Evolutionary conservation across 2,888 invertebrate species (phyloP).

Genomic region (Syrista parreyssii): DNA sequence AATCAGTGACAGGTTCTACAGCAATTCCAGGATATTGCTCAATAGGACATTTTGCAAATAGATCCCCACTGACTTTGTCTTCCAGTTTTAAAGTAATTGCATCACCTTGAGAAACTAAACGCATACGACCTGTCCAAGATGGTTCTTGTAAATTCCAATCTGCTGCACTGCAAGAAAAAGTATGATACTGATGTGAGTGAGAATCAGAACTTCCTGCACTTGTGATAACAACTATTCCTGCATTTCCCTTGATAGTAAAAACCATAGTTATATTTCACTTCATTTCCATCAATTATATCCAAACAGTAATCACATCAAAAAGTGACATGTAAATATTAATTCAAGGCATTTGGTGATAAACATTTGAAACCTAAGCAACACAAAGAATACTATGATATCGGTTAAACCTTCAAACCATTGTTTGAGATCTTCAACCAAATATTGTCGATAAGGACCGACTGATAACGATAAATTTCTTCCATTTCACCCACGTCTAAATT

Average conservation of each 20-base stretch:
- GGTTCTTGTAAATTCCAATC: constrained; percentile 99
- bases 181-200: constrained; percentile 15
- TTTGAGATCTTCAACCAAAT: not conserved
- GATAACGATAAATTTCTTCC: not conserved
- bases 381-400: not conserved
- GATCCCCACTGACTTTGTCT: constrained; percentile 91
- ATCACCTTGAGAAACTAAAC: constrained; percentile 89
- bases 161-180: constrained; percentile 81
- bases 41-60: constrained; percentile 97
- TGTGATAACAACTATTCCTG: not conserved
- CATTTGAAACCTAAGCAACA: not conserved
- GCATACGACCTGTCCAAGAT: constrained; percentile 98
- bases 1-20: constrained; percentile 96
- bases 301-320: not conserved
- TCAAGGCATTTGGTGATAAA: not conserved
- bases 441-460: not conserved
- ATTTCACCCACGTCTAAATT: not conserved
- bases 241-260: not conserved
- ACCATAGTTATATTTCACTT: not conserved
- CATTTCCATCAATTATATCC: not conserved
- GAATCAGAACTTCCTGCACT: not conserved
- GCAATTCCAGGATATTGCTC: constrained; percentile 95
- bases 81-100: constrained; percentile 92
- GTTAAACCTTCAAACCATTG: not conserved
- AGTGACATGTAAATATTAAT: not conserved